phyloP scores from a whole-genome alignment of 2,797 vertebrate genomes.

The Melanotaenia maccullochi region DNA sequence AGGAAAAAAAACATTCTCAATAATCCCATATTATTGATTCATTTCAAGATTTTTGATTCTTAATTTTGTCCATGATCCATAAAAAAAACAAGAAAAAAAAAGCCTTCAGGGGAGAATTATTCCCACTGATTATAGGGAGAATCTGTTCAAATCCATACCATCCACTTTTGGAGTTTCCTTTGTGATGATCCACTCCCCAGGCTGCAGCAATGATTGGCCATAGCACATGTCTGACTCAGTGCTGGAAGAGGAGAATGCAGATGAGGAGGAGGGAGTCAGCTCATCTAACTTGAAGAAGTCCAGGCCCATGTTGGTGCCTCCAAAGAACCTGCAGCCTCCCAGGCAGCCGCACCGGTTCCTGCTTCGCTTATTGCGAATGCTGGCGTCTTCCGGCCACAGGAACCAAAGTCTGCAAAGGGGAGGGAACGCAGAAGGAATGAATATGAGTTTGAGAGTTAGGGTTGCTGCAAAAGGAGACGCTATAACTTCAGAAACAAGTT shows the following conservation, averaged over 20 bases:
- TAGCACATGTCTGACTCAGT: constrained; percentile 94
- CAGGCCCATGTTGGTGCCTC: constrained; percentile 88
- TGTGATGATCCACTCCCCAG: constrained; percentile 94
- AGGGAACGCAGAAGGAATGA: not conserved
- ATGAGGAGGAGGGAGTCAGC: constrained; percentile 93
- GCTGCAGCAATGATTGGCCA: constrained; percentile 95
- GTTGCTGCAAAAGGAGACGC: not conserved
- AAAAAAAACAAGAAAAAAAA: not conserved
- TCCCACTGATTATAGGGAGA: too few relatives aligned
- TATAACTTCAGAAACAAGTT: too few relatives aligned
- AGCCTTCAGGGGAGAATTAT: not conserved
- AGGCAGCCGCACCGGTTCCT: constrained; percentile 96
- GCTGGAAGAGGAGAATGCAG: constrained; percentile 90
- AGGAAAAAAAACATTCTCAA: too few relatives aligned
- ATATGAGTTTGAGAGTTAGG: not conserved
- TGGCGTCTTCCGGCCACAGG: constrained; percentile 93
- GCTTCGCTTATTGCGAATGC: constrained; percentile 87
- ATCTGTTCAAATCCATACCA: constrained; percentile 75
- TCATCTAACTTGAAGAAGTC: constrained; percentile 96
- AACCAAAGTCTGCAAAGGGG: constrained; percentile 90
- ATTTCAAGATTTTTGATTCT: not conserved
- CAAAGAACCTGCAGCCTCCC: constrained; percentile 96
- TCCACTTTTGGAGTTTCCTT: constrained; percentile 93
- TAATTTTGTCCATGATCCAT: not conserved
- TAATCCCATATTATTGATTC: not conserved